Conservation (phyloP, 2,888 invertebrate species). For the Empis livida region DNA sequence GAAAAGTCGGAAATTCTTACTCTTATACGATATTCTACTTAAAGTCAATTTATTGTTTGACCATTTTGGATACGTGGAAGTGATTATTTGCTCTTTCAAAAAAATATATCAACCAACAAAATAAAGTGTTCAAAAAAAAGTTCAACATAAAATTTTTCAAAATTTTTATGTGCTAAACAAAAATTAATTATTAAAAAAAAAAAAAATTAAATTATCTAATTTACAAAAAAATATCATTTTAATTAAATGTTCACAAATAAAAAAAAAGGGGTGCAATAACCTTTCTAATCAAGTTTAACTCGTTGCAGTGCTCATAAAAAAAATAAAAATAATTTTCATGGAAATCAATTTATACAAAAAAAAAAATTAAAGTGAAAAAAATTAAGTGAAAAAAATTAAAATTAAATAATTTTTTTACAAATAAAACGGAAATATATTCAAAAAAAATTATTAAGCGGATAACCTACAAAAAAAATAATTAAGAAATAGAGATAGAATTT, state of each 20-base stretch:
- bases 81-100: not conserved
- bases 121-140: not conserved
- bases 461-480: too few relatives aligned
- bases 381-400: too few relatives aligned
- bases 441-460: too few relatives aligned
- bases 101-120: too few relatives aligned
- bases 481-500: too few relatives aligned
- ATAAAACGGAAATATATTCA: too few relatives aligned
- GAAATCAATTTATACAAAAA: too few relatives aligned
- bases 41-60: not conserved
- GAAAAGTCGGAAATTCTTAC: too few relatives aligned
- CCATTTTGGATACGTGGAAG: conserved; percentile 1
- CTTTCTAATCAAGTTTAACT: not conserved
- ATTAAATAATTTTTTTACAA: too few relatives aligned
- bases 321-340: too few relatives aligned
- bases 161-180: not conserved
- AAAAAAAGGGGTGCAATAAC: not conserved
- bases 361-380: too few relatives aligned
- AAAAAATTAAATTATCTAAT: not conserved
- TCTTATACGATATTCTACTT: not conserved
- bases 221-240: not conserved
- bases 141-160: not conserved
- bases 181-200: not conserved
- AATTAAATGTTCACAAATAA: not conserved
- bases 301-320: not conserved